These are phyloP conservation scores for Anolis carolinensis DNA, from an alignment of 2,113 vertebrate genomes.

Conservation along the genomic window DNA sequence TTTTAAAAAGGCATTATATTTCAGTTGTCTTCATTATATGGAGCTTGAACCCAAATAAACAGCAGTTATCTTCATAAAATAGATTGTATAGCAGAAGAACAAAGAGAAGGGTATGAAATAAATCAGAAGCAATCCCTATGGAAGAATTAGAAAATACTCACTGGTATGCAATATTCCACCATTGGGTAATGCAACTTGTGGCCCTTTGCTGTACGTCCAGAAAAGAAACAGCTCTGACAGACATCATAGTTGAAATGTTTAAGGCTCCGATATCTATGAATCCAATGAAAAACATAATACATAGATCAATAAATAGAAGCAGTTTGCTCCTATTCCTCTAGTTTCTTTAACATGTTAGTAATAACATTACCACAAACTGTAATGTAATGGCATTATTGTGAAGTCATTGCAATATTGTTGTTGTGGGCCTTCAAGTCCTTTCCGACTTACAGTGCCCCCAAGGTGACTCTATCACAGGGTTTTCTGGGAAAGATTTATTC, in stretches of 20 bases:
- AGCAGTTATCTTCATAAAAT: not conserved
- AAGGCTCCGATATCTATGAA: constrained; percentile 91
- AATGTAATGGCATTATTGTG: no score
- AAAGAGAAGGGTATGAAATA: not conserved
- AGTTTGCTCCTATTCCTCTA: no score
- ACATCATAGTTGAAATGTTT: constrained; percentile 99
- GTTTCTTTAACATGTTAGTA: no score
- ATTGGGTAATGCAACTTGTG: constrained; percentile 98
- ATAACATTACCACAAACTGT: no score
- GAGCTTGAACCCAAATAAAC: constrained; percentile 1
- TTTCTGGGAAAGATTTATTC: no score
- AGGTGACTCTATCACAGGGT: no score
- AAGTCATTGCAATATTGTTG: no score
- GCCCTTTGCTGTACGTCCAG: constrained; percentile 95
- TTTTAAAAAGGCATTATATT: not conserved
- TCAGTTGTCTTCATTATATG: not conserved
- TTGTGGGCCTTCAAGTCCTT: no score
- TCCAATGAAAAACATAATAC: constrained; percentile 14
- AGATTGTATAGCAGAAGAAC: not conserved
- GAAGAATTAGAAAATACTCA: constrained; percentile 72
- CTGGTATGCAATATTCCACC: constrained; percentile 98
- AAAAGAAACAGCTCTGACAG: constrained; percentile 99
- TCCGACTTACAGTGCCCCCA: no score
- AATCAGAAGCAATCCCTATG: not conserved
- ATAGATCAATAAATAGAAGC: no score